A percentile compares a stretch with the other conserved stretches of the same genome.
phyloP scores from a whole-genome alignment of 2,888 invertebrate genomes.

The Thereva nobilitata region DNA sequence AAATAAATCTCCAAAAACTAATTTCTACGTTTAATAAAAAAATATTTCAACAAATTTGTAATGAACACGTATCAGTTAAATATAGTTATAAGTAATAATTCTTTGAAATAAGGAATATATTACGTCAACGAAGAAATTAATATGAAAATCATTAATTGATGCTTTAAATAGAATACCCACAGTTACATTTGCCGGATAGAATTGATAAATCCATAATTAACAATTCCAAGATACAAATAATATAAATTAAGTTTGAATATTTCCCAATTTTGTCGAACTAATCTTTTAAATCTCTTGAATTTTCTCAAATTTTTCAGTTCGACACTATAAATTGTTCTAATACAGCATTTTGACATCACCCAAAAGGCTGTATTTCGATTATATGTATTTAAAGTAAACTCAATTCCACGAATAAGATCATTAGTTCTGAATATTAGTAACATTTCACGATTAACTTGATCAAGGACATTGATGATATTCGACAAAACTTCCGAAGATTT shows the following conservation, averaged over 20 bases:
- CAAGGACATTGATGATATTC: constrained; percentile 85
- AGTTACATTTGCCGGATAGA: constrained; percentile 47
- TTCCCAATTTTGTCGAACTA: constrained; percentile 62
- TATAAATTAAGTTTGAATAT: constrained; percentile 65
- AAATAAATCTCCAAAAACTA: no score
- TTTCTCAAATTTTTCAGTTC: constrained; percentile 56
- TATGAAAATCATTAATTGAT: no score
- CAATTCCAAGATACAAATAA: constrained; percentile 61
- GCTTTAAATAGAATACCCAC: constrained; percentile 22
- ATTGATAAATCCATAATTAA: constrained; percentile 56
- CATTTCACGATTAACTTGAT: constrained; percentile 92
- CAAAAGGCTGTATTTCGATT: constrained; percentile 83
- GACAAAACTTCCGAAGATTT: constrained; percentile 76
- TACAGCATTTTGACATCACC: constrained; percentile 88
- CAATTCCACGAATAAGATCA: constrained; percentile 91
- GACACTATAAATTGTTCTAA: constrained; percentile 73
- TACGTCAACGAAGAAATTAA: no score
- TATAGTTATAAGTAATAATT: no score
- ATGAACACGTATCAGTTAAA: no score
- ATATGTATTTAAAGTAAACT: constrained; percentile 75
- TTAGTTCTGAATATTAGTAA: constrained; percentile 94
- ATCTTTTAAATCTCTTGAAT: constrained; percentile 56
- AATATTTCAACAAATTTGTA: no score
- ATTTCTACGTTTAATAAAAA: no score
- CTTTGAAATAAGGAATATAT: no score